phyloP scores from a whole-genome alignment of 2,797 vertebrate genomes.

The Erethizon dorsatum region DNA sequence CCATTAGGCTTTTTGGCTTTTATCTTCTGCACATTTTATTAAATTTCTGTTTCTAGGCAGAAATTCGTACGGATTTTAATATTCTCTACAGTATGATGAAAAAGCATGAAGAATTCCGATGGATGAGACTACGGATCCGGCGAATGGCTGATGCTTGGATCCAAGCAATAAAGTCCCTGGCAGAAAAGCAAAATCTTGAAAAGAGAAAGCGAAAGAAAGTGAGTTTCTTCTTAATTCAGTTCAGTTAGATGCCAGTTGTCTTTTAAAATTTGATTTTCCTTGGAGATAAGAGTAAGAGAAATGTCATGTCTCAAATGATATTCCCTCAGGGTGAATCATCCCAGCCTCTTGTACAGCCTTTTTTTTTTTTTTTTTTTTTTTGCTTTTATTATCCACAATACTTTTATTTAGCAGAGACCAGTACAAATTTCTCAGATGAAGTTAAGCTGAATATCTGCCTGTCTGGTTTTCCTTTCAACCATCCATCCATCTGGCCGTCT shows the following conservation, averaged over 20 bases:
- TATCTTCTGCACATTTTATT: conserved; percentile 71
- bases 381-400: not conserved
- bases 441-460: not conserved
- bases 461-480: not conserved
- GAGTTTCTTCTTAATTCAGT: conserved; percentile 70
- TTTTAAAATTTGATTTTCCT: conserved; percentile 66
- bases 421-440: not conserved
- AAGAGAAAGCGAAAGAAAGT: conserved; percentile 97
- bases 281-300: conserved; percentile 68
- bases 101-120: conserved; percentile 97
- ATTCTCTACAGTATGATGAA: conserved; percentile 97
- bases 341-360: not conserved
- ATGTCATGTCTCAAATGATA: conserved; percentile 15
- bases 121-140: conserved; percentile 98
- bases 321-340: not conserved
- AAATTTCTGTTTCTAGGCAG: conserved; percentile 90
- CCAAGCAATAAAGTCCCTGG: conserved; percentile 95
- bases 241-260: conserved; percentile 55
- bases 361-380: not conserved
- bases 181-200: conserved; percentile 95
- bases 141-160: conserved; percentile 98
- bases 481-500: not conserved
- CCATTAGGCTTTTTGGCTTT: conserved; percentile 59
- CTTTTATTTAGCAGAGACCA: not conserved
- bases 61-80: conserved; percentile 95